Percentiles rank a stretch among this genome's conserved stretches.
phyloP scores from a whole-genome alignment of 2,797 vertebrate genomes.

The Odontamblyopus lacepedii region DNA sequence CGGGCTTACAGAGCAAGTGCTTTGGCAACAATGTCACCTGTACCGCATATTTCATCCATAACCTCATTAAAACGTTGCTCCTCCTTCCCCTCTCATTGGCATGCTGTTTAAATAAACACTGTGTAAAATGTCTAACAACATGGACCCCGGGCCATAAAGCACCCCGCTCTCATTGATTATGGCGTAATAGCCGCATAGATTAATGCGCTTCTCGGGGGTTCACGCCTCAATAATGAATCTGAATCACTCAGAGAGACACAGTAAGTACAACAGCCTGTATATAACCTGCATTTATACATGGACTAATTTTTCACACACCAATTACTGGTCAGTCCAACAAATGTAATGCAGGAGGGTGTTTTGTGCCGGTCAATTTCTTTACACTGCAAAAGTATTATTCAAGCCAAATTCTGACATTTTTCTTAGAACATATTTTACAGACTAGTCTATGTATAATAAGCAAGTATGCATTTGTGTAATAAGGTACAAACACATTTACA shows the following conservation, averaged over 20 bases:
- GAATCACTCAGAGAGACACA: slow-evolving; percentile 56
- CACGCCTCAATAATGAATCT: slow-evolving; percentile 60
- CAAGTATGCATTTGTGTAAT: too few species aligned
- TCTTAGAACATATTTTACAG: not conserved
- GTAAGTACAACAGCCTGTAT: slow-evolving; percentile 44
- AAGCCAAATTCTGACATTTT: not conserved
- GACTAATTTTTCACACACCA: slow-evolving; percentile 60
- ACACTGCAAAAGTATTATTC: slow-evolving; percentile 9
- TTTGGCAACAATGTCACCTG: slow-evolving; percentile 53
- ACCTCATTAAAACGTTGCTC: slow-evolving; percentile 46
- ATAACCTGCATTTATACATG: slow-evolving; percentile 59
- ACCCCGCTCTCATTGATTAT: slow-evolving; percentile 71
- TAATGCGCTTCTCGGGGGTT: slow-evolving; percentile 61
- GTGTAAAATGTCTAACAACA: slow-evolving; percentile 75
- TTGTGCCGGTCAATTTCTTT: not conserved
- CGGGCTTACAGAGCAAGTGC: slow-evolving; percentile 33
- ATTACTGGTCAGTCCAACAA: slow-evolving; percentile 52
- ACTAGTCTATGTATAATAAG: too few species aligned
- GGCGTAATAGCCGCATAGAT: slow-evolving; percentile 67
- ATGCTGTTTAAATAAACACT: slow-evolving; percentile 69
- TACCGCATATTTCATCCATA: slow-evolving; percentile 51
- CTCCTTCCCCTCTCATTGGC: slow-evolving; percentile 12
- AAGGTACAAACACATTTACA: too few species aligned
- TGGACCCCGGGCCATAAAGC: slow-evolving; percentile 54
- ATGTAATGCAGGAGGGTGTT: not conserved